phyloP scores from a whole-genome alignment of 2,797 vertebrate genomes.

The Pangasius mekongensis region DNA sequence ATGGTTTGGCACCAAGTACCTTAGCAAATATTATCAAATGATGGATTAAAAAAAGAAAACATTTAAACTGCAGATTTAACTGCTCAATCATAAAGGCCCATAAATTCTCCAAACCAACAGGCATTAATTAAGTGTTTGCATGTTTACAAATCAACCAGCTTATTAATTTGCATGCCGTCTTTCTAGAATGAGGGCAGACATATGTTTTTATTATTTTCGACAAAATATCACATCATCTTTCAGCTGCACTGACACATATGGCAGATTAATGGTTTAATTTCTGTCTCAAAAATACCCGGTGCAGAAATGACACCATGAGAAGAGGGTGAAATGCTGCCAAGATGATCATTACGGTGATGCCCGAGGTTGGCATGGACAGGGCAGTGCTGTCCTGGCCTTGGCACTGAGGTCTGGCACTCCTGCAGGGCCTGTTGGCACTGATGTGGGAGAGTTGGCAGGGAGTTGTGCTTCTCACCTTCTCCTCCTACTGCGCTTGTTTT shows the following conservation, averaged over 20 bases:
- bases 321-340: conserved; percentile 28
- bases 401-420: conserved; percentile 28
- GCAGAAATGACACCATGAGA: conserved; percentile 6
- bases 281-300: conserved; percentile 4
- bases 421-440: conserved; percentile 33
- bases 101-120: conserved; percentile 8
- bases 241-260: neutral
- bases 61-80: neutral
- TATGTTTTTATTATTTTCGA: conserved; percentile 8
- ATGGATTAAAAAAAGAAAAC: neutral
- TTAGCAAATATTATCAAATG: conserved; percentile 2
- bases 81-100: neutral
- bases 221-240: conserved; percentile 18
- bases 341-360: conserved; percentile 15
- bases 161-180: neutral
- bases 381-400: conserved; percentile 27
- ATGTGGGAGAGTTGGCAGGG: conserved; percentile 19
- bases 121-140: conserved; percentile 3
- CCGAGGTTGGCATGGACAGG: conserved; percentile 9
- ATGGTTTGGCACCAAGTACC: neutral
- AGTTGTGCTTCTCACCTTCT: conserved; percentile 26
- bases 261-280: conserved; percentile 26
- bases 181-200: neutral
- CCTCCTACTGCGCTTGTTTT: conserved; percentile 1
- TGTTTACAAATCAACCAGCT: conserved; percentile 12